Conservation (phyloP, 2,797 vertebrate species). For the Monodelphis domestica region DNA sequence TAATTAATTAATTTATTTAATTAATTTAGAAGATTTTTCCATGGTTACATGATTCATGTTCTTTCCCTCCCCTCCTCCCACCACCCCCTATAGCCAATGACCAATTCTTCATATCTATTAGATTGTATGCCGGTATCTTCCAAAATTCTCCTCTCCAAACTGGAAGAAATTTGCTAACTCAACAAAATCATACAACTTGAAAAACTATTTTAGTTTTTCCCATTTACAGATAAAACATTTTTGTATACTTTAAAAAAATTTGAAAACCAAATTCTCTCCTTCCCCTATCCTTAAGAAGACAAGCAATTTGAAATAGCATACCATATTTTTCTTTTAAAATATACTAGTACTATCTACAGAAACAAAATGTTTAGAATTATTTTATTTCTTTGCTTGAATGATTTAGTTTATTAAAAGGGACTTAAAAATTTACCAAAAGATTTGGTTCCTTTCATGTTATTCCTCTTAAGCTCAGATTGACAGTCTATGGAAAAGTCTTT, state of each 20-base stretch:
- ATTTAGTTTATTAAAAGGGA: neutral
- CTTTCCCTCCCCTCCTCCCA: no score
- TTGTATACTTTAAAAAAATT: no score
- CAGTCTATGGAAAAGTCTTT: neutral
- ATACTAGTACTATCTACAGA: neutral
- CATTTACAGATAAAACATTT: no score
- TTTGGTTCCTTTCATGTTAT: conserved; percentile 1
- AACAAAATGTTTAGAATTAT: neutral
- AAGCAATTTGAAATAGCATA: no score
- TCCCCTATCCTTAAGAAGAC: no score
- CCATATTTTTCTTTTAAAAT: neutral
- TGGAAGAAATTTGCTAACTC: neutral
- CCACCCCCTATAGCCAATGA: no score
- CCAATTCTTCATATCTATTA: neutral
- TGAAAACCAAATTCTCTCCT: no score
- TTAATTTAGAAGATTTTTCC: no score
- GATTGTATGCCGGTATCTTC: neutral
- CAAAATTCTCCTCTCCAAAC: neutral
- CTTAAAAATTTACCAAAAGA: conserved; percentile 16
- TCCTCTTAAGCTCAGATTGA: conserved; percentile 27
- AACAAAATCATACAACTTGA: neutral
- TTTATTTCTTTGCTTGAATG: neutral
- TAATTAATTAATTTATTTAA: no score
- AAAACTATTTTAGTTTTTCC: no score
- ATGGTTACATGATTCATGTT: no score